Percentiles rank a stretch among this genome's conserved stretches.
Conservation (phyloP, 1,140 invertebrate species). For the Leptestheria dahalacensis region DNA sequence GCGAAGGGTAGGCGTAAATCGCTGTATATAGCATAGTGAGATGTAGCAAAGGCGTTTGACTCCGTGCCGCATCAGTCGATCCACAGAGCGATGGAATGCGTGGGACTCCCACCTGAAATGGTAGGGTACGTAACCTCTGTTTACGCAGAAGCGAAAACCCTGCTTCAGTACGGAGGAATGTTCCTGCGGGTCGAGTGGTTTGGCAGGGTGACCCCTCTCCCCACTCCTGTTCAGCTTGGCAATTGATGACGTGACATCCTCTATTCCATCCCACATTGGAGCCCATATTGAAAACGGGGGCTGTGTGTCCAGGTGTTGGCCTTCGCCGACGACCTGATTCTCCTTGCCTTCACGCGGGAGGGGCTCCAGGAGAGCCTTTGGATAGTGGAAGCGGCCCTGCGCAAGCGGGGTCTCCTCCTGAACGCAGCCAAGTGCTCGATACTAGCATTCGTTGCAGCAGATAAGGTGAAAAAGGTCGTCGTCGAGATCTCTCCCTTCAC, state of each 20-base stretch:
- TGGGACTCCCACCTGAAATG: slow-evolving; percentile 9
- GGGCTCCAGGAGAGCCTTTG: slow-evolving; percentile 23
- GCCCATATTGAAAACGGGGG: neutral
- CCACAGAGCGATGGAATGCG: slow-evolving; percentile 8
- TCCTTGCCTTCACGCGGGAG: neutral
- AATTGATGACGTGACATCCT: slow-evolving; percentile 20
- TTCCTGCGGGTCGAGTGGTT: slow-evolving; percentile 20
- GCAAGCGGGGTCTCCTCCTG: slow-evolving; percentile 21
- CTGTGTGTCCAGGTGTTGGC: neutral
- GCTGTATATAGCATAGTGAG: slow-evolving; percentile 20
- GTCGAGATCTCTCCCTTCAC: neutral
- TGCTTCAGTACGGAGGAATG: slow-evolving; percentile 10
- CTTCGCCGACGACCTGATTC: slow-evolving; percentile 9
- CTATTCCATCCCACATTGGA: neutral
- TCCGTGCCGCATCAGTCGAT: slow-evolving; percentile 23
- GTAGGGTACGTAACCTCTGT: slow-evolving; percentile 1
- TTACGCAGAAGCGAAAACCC: slow-evolving; percentile 9
- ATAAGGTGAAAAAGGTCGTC: slow-evolving; percentile 22
- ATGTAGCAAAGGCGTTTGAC: slow-evolving; percentile 26
- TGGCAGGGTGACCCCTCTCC: slow-evolving; percentile 24
- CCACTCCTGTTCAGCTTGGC: slow-evolving; percentile 25
- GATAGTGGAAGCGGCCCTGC: neutral
- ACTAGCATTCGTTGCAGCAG: slow-evolving; percentile 21
- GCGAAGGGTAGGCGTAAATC: slow-evolving; percentile 11
- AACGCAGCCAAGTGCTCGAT: slow-evolving; percentile 25